Percentiles rank a stretch among this genome's conserved stretches.
Evolutionary conservation across 2,888 invertebrate species (phyloP).

Genomic region (Pristionchus exspectatus): DNA sequence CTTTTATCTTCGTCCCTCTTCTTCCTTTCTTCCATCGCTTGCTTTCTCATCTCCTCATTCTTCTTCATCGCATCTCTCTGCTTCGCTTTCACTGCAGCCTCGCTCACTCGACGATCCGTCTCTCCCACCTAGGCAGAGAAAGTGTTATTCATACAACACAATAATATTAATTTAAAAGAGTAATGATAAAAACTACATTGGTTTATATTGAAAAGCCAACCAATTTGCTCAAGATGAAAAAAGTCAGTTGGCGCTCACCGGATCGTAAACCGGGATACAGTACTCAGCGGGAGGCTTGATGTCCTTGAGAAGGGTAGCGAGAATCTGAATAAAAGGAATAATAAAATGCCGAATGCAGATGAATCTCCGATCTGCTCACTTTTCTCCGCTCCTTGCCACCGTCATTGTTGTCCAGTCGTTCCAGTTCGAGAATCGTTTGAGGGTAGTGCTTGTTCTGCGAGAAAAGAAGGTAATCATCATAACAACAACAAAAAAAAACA

Average conservation of each 20-base stretch:
- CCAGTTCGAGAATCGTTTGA: conserved; percentile 58
- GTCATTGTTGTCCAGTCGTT: conserved; percentile 48
- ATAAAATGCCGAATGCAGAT: background rate
- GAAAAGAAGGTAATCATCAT: background rate
- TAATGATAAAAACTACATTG: background rate
- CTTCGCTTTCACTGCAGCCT: conserved; percentile 39
- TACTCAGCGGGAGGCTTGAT: conserved; percentile 59
- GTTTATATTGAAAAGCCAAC: background rate
- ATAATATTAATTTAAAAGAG: background rate
- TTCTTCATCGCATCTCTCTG: conserved; percentile 51
- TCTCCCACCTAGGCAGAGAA: conserved; percentile 56
- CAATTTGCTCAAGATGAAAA: background rate
- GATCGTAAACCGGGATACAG: conserved; percentile 67
- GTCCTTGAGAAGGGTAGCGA: conserved; percentile 60
- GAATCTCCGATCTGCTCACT: conserved; percentile 4
- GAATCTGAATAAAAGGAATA: conserved; percentile 16
- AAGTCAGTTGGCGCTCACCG: conserved; percentile 33
- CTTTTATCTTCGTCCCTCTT: conserved; percentile 48
- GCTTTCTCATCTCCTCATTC: conserved; percentile 51
- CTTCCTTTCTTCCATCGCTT: conserved; percentile 56
- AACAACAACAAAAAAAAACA: conserved; percentile 16
- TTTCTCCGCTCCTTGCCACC: conserved; percentile 56
- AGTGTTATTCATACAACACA: background rate
- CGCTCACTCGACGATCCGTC: conserved; percentile 51
- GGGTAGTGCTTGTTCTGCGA: conserved; percentile 62